A percentile compares a stretch with the other conserved stretches of the same genome.
Conservation (phyloP, 2,888 invertebrate species). For the Megamerina dolium region DNA sequence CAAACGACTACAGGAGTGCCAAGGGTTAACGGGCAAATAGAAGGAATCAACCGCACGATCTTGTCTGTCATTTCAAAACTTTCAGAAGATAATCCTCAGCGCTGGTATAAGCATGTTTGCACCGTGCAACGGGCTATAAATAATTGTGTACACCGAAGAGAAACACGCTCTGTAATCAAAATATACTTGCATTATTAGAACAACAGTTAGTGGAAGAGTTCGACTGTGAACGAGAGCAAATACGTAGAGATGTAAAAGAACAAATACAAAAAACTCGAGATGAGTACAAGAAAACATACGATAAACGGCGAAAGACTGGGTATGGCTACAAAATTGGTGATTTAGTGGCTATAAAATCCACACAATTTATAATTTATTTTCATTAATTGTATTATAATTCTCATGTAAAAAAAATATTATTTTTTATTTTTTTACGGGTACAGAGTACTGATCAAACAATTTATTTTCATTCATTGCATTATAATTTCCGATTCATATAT, state of each 20-base stretch:
- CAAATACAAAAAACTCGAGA: conserved; percentile 11
- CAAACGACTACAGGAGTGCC: conserved; percentile 12
- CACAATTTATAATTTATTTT: too few relatives aligned
- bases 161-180: background rate
- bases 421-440: too few relatives aligned
- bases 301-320: conserved; percentile 15
- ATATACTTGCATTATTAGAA: background rate
- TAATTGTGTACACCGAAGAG: background rate
- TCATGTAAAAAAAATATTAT: too few relatives aligned
- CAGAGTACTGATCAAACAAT: too few relatives aligned
- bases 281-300: conserved; percentile 11
- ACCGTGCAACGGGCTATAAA: background rate
- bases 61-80: conserved; percentile 1
- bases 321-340: conserved; percentile 14
- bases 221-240: conserved; percentile 8
- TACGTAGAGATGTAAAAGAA: conserved; percentile 7
- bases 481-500: too few relatives aligned
- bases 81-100: background rate
- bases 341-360: conserved; percentile 11
- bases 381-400: too few relatives aligned
- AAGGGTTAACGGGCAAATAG: conserved; percentile 16
- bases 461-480: too few relatives aligned
- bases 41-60: conserved; percentile 13
- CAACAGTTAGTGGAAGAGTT: conserved; percentile 10
- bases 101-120: background rate